These are phyloP conservation scores for Ennomos erosarius DNA, from an alignment of 2,888 invertebrate genomes.

Conservation along the genomic window DNA sequence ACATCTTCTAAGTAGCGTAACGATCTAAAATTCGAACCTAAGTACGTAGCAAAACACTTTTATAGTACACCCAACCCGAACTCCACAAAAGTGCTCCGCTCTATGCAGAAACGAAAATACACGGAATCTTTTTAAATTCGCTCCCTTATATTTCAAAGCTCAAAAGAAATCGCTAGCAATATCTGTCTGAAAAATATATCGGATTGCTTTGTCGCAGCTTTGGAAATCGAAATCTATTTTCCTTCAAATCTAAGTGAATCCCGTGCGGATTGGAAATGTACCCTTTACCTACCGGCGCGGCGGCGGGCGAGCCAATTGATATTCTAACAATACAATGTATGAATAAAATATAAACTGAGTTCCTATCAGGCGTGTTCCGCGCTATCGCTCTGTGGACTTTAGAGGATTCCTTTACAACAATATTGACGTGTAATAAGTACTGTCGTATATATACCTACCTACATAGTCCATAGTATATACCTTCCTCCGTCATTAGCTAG, in stretches of 20 bases:
- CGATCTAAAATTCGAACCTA: conserved; percentile 38
- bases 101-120: conserved; percentile 66
- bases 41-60: conserved; percentile 43
- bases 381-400: conserved; percentile 74
- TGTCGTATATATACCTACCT: no score
- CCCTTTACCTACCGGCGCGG: conserved; percentile 85
- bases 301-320: conserved; percentile 85
- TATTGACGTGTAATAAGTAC: conserved; percentile 4
- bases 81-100: conserved; percentile 41
- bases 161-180: conserved; percentile 85
- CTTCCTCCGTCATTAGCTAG: no score
- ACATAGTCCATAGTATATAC: no score
- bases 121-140: conserved; percentile 73
- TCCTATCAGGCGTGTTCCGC: conserved; percentile 78
- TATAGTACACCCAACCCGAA: conserved; percentile 41
- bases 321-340: conserved; percentile 86
- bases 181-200: conserved; percentile 86
- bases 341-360: conserved; percentile 85
- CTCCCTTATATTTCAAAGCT: conserved; percentile 85
- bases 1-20: conserved; percentile 40
- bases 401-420: conserved; percentile 17
- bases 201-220: conserved; percentile 86
- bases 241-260: conserved; percentile 86
- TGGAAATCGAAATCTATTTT: conserved; percentile 86
- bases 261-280: conserved; percentile 85